Percentiles rank a stretch among this genome's conserved stretches.
phyloP scores from a whole-genome alignment of 1,140 invertebrate genomes.

The Leptestheria dahalacensis region DNA sequence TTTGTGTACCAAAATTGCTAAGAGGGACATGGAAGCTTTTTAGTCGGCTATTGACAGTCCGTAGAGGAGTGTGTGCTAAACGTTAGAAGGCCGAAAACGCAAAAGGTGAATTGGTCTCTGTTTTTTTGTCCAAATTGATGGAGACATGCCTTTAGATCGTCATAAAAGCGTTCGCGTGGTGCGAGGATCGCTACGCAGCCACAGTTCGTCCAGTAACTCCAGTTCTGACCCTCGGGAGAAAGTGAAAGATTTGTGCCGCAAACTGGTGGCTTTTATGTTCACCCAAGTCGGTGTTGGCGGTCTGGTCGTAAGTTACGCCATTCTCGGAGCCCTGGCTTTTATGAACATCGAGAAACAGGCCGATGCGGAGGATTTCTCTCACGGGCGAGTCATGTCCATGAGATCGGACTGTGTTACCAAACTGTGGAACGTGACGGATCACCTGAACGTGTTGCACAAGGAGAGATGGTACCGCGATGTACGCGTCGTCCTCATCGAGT shows the following conservation, averaged over 20 bases:
- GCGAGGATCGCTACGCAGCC: conserved; percentile 39
- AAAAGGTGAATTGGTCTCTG: too few relatives aligned
- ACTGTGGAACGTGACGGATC: conserved; percentile 56
- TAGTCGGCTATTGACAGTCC: too few relatives aligned
- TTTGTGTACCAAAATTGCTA: too few relatives aligned
- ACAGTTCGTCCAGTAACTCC: conserved; percentile 48
- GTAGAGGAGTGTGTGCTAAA: too few relatives aligned
- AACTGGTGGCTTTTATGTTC: conserved; percentile 77
- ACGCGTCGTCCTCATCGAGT: conserved; percentile 46
- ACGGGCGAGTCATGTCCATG: conserved; percentile 21
- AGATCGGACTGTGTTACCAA: conserved; percentile 39
- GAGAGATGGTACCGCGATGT: conserved; percentile 49
- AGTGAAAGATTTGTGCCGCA: conserved; percentile 64
- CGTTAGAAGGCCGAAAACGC: too few relatives aligned
- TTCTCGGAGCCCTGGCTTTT: conserved; percentile 86
- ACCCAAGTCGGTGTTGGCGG: conserved; percentile 84
- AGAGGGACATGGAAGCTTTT: too few relatives aligned
- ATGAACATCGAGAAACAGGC: conserved; percentile 62
- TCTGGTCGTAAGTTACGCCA: conserved; percentile 83
- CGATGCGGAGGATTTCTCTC: conserved; percentile 36
- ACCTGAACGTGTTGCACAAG: conserved; percentile 58
- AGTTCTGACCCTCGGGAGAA: conserved; percentile 45
- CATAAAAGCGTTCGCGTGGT: conserved; percentile 10
- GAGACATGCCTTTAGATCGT: conserved; percentile 13
- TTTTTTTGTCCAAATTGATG: too few relatives aligned